Evolutionary conservation across 1,140 invertebrate species (phyloP).

Genomic region (Ephestia elutella): DNA sequence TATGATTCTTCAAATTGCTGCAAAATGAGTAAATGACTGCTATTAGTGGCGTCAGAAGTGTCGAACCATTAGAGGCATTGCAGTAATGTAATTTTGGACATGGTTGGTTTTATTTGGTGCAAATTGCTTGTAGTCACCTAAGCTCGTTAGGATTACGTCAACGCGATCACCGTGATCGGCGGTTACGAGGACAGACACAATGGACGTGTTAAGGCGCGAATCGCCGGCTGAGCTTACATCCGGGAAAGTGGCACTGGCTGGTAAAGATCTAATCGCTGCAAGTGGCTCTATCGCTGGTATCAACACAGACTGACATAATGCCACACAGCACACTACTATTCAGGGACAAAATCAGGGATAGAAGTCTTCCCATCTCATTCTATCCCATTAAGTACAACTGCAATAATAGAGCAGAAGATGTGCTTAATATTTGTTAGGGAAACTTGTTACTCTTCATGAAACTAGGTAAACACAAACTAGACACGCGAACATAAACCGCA

Average conservation of each 20-base stretch:
- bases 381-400: no score
- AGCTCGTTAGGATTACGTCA: constrained; percentile 49
- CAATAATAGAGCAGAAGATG: no score
- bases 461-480: no score
- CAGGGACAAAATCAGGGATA: no score
- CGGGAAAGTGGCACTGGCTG: constrained; percentile 34
- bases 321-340: no score
- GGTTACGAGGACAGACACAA: constrained; percentile 40
- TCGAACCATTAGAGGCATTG: not conserved
- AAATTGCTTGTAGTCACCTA: constrained; percentile 22
- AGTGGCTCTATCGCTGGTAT: not conserved
- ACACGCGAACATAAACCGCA: not conserved
- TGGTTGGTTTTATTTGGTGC: constrained; percentile 18
- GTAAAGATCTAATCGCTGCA: constrained; percentile 30
- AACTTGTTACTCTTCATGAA: no score
- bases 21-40: constrained; percentile 1
- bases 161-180: constrained; percentile 32
- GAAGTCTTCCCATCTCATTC: no score
- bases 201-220: constrained; percentile 34
- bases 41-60: not conserved
- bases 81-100: constrained; percentile 16
- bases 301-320: no score
- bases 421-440: no score
- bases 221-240: constrained; percentile 27
- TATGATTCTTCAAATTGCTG: not conserved